Evolutionary conservation across 2,797 vertebrate genomes (phyloP).

Genomic region (Sibirionetta formosa): DNA sequence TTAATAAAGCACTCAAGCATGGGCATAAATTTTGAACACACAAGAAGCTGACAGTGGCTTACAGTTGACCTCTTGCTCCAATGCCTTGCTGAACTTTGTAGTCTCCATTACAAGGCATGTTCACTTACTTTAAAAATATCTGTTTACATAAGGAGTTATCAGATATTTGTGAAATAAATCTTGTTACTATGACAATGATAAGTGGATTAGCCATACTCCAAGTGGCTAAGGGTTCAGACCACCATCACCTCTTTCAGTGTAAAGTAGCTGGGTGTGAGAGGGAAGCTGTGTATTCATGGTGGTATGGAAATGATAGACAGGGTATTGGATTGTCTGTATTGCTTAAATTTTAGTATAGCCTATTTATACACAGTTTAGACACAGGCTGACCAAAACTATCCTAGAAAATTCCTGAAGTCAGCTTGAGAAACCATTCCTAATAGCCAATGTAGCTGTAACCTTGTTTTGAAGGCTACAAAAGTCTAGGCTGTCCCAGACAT

Average conservation of each 20-base stretch:
- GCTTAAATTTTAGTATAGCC: background rate
- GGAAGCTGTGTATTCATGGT: background rate
- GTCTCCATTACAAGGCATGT: fast-evolving
- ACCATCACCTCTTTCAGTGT: background rate
- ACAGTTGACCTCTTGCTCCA: background rate
- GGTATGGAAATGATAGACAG: background rate
- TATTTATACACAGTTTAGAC: background rate
- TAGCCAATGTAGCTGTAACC: background rate
- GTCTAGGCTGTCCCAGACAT: fast-evolving
- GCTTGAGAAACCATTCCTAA: background rate
- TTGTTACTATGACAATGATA: background rate
- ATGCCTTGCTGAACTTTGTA: background rate
- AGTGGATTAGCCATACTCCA: background rate
- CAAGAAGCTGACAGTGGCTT: background rate
- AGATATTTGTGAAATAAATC: background rate
- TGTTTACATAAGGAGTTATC: background rate
- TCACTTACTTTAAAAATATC: background rate
- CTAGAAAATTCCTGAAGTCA: background rate
- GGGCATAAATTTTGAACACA: background rate
- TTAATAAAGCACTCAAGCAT: background rate
- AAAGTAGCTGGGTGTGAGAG: background rate
- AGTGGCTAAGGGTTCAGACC: background rate
- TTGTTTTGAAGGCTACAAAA: background rate
- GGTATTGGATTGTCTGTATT: background rate
- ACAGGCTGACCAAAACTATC: background rate